These are phyloP conservation scores for Nomada fabriciana DNA, from an alignment of 2,888 invertebrate species.

Conservation along the genomic window DNA sequence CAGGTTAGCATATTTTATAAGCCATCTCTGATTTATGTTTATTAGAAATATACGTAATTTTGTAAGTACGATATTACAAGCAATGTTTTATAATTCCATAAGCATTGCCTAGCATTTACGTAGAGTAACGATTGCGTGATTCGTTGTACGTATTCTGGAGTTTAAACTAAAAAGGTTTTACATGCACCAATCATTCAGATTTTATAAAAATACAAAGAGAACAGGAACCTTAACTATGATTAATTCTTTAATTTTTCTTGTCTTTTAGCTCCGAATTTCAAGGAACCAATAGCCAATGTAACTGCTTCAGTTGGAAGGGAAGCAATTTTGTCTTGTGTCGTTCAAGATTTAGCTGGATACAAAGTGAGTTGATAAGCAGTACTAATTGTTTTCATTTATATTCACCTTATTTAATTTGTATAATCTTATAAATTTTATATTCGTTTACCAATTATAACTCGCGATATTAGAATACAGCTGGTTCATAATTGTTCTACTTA, in stretches of 20 bases:
- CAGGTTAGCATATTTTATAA: too few relatives aligned
- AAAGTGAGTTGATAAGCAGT: conserved; percentile 87
- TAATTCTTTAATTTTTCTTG: conserved; percentile 16
- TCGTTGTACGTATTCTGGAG: too few relatives aligned
- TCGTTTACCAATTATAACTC: too few relatives aligned
- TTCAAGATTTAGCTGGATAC: conserved; percentile 92
- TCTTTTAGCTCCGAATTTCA: conserved; percentile 92
- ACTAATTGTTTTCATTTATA: conserved; percentile 17
- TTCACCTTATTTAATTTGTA: neutral
- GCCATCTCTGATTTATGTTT: too few relatives aligned
- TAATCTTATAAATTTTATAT: too few relatives aligned
- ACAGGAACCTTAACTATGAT: neutral
- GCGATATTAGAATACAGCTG: too few relatives aligned
- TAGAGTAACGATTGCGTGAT: neutral
- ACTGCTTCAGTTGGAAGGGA: conserved; percentile 94
- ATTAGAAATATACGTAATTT: too few relatives aligned
- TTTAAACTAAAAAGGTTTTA: neutral
- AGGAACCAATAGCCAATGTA: conserved; percentile 92
- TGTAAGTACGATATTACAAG: too few relatives aligned
- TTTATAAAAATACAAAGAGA: neutral
- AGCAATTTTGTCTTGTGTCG: conserved; percentile 92
- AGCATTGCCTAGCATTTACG: neutral
- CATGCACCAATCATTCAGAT: neutral
- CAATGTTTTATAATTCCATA: too few relatives aligned
- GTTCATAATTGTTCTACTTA: too few relatives aligned